A percentile compares a stretch with the other conserved stretches of the same genome.
phyloP scores from a whole-genome alignment of 2,888 invertebrate species.

The Cantharis lateralis region DNA sequence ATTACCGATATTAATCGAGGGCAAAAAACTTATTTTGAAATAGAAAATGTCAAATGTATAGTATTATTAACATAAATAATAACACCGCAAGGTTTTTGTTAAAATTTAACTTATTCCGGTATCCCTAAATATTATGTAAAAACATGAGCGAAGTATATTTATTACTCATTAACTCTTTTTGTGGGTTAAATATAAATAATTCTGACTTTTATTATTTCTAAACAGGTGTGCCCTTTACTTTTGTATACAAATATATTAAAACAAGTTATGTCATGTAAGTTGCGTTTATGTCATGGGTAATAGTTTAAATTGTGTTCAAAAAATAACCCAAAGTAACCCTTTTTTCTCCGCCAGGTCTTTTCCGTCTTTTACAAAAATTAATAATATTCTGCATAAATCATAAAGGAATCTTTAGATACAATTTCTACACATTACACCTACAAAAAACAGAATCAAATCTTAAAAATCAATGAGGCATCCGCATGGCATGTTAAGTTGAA shows the following conservation, averaged over 20 bases:
- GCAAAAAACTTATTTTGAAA: background rate
- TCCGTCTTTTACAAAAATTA: background rate
- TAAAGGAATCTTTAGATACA: background rate
- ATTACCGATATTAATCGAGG: background rate
- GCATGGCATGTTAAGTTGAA: conserved; percentile 20
- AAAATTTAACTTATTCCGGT: background rate
- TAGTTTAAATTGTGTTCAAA: background rate
- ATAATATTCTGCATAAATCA: background rate
- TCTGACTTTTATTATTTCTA: background rate
- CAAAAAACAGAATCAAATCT: conserved; percentile 13
- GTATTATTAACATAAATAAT: background rate
- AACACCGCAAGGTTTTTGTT: background rate
- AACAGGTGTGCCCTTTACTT: background rate
- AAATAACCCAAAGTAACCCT: background rate
- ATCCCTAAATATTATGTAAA: background rate
- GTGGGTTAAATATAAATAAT: background rate
- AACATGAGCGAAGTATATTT: background rate
- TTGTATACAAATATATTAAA: background rate
- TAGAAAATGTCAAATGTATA: background rate
- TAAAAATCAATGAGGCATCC: conserved; percentile 31
- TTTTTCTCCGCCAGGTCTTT: background rate
- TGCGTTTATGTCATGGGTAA: background rate
- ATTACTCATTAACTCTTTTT: background rate
- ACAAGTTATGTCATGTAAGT: background rate
- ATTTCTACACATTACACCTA: background rate